Evolutionary conservation across 2,113 vertebrate genomes (phyloP).

Genomic region (Pungitius pungitius): DNA sequence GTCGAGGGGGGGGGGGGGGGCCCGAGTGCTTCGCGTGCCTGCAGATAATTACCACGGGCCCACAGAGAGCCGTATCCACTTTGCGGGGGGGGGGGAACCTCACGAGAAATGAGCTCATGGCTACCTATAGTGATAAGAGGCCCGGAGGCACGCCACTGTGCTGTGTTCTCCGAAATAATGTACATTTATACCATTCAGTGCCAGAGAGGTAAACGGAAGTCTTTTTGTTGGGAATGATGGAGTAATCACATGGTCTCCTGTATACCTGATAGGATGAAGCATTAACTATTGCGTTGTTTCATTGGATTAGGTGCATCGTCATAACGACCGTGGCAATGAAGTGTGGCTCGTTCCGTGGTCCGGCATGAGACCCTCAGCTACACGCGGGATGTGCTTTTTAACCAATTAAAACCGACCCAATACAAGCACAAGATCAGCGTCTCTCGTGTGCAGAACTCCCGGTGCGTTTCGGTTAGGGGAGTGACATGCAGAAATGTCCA

Average conservation of each 20-base stretch:
- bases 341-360: too few relatives aligned
- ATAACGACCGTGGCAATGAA: too few relatives aligned
- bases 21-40: slow-evolving; percentile 73
- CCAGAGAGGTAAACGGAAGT: too few relatives aligned
- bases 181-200: slow-evolving; percentile 13
- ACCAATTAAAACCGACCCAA: too few relatives aligned
- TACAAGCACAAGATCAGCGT: too few relatives aligned
- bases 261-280: background rate
- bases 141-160: slow-evolving; percentile 31
- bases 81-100: slow-evolving; percentile 53
- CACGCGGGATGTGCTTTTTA: too few relatives aligned
- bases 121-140: slow-evolving; percentile 67
- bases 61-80: slow-evolving; percentile 70
- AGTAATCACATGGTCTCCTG: background rate
- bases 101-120: slow-evolving; percentile 74
- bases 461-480: background rate
- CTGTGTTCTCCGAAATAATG: slow-evolving; percentile 26
- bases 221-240: background rate
- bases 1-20: slow-evolving; percentile 47
- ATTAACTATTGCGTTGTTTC: too few relatives aligned
- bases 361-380: too few relatives aligned
- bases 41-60: slow-evolving; percentile 74
- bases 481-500: slow-evolving; percentile 49
- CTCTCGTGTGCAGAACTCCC: too few relatives aligned
- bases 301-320: too few relatives aligned